These are phyloP conservation scores for Adineta ricciae DNA, from an alignment of 2,888 invertebrate genomes.

Conservation along the genomic window DNA sequence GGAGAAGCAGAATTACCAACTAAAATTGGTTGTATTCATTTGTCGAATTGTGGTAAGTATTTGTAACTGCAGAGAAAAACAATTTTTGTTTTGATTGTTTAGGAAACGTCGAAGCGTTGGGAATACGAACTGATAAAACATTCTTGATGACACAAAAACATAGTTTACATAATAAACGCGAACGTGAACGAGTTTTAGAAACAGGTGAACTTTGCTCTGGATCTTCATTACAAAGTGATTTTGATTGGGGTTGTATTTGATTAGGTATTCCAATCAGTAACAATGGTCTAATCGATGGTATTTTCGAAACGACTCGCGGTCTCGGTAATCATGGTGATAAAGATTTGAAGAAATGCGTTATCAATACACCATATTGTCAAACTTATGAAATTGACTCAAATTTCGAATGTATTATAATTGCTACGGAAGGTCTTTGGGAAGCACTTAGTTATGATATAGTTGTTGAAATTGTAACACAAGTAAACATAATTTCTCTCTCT, in stretches of 20 bases:
- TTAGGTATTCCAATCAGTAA: background rate
- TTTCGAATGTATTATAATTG: constrained; percentile 25
- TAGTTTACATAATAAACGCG: background rate
- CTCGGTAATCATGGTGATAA: constrained; percentile 33
- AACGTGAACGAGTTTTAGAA: background rate
- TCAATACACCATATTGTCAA: background rate
- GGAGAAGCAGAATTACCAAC: background rate
- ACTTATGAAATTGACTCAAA: constrained; percentile 26
- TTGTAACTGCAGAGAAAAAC: background rate
- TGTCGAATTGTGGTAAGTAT: constrained; percentile 28
- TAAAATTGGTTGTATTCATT: constrained; percentile 17
- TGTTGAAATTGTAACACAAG: constrained; percentile 31
- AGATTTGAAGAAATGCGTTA: constrained; percentile 22
- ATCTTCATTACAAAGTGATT: background rate
- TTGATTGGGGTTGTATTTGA: background rate
- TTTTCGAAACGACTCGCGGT: constrained; percentile 26
- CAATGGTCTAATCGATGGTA: background rate
- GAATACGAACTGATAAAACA: background rate
- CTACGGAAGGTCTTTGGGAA: constrained; percentile 30
- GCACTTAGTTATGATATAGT: constrained; percentile 25
- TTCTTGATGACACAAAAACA: constrained; percentile 22
- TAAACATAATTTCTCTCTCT: background rate
- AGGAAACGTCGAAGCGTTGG: constrained; percentile 31
- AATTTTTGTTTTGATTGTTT: background rate
- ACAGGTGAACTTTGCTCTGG: background rate